Conservation (phyloP, 2,113 vertebrate genomes). For the Pluvianellus socialis region DNA sequence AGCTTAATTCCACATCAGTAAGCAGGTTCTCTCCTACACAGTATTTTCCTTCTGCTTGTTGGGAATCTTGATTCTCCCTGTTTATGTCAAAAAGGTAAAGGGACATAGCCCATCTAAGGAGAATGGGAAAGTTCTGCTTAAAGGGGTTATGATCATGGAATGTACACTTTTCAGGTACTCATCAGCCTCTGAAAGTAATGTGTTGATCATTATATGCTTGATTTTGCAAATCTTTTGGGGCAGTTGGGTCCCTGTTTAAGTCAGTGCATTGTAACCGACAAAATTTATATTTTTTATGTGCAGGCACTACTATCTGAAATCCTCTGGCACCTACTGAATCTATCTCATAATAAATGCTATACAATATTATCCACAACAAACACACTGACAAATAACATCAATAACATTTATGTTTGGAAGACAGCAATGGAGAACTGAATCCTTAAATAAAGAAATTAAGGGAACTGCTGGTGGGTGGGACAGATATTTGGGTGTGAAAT, state of each 20-base stretch:
- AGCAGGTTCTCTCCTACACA: not conserved
- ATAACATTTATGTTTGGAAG: not conserved
- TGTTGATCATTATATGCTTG: not conserved
- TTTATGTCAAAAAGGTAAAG: not conserved
- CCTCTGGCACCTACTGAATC: not conserved
- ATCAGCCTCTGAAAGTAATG: not conserved
- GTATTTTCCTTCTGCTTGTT: not conserved
- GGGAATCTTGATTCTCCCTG: not conserved
- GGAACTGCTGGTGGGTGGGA: not conserved
- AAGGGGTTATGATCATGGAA: not conserved
- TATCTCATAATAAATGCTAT: not conserved
- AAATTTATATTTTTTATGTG: not conserved
- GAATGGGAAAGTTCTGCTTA: not conserved
- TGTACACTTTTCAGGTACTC: not conserved
- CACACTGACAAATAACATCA: not conserved
- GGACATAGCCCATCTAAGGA: not conserved
- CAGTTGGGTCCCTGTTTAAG: not conserved
- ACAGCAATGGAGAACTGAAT: not conserved
- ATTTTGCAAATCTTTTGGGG: not conserved
- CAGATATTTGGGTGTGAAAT: constrained; percentile 19
- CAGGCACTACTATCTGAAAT: not conserved
- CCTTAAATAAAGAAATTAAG: not conserved
- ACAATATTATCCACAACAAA: not conserved
- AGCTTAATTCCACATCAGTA: not conserved
- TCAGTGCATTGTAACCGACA: not conserved